Conservation (phyloP, 2,113 vertebrate species). For the Trinectes maculatus region DNA sequence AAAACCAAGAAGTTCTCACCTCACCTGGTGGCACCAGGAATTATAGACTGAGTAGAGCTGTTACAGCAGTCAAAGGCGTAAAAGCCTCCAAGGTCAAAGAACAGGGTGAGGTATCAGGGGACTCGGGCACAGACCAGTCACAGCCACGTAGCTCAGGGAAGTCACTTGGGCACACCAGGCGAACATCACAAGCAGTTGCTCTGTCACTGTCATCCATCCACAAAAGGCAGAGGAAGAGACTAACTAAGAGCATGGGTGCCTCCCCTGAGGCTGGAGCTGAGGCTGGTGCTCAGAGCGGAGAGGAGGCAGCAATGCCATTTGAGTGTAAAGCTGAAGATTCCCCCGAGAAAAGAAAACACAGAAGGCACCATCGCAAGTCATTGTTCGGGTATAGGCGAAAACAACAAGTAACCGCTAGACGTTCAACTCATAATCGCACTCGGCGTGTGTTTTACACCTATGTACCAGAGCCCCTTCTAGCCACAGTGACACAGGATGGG, state of each 20-base stretch:
- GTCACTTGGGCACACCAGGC: constrained; percentile 15
- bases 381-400: constrained; percentile 62
- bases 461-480: constrained; percentile 36
- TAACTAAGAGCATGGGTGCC: constrained; percentile 42
- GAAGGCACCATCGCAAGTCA: constrained; percentile 43
- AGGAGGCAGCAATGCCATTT: constrained; percentile 47
- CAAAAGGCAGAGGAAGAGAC: constrained; percentile 54
- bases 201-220: constrained; percentile 35
- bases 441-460: constrained; percentile 63
- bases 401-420: not conserved
- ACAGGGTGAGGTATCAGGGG: constrained; percentile 37
- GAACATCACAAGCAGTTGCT: constrained; percentile 33
- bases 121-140: constrained; percentile 20
- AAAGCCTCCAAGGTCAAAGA: constrained; percentile 42
- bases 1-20: constrained; percentile 44
- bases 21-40: constrained; percentile 53
- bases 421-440: constrained; percentile 19
- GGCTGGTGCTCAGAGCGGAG: constrained; percentile 48
- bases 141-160: constrained; percentile 29
- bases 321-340: constrained; percentile 48
- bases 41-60: constrained; percentile 40
- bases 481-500: not conserved
- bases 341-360: constrained; percentile 8
- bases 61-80: constrained; percentile 46
- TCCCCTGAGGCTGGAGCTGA: constrained; percentile 66